Conservation (phyloP, 2,113 vertebrate species). For the Eretmochelys imbricata region DNA sequence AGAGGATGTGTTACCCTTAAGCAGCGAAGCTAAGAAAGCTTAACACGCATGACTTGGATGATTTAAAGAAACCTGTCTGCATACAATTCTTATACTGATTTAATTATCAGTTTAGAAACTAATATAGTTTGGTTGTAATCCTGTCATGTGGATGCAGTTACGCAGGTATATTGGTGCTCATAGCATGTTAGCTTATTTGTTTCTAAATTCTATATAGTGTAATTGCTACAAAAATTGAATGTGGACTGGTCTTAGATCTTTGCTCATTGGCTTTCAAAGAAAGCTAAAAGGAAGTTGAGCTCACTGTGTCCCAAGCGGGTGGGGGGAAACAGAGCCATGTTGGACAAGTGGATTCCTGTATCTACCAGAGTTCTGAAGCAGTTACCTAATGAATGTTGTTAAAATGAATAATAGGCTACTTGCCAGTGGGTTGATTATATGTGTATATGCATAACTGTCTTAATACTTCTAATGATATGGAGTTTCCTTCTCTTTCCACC, state of each 20-base stretch:
- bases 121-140: not conserved
- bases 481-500: not conserved
- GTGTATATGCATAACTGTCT: not conserved
- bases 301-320: not conserved
- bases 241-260: not conserved
- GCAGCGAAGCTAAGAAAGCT: too few species aligned
- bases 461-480: not conserved
- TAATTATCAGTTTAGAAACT: not conserved
- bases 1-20: not conserved
- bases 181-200: not conserved
- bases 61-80: not conserved
- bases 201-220: not conserved
- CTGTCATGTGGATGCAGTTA: not conserved
- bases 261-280: too few species aligned
- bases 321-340: not conserved
- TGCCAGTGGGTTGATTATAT: not conserved
- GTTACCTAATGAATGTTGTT: rapidly evolving
- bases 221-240: not conserved
- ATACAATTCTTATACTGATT: not conserved
- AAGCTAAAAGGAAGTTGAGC: not conserved
- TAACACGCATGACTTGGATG: not conserved
- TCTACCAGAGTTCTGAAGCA: not conserved
- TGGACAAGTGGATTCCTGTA: not conserved
- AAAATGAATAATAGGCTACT: not conserved
- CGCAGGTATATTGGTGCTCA: not conserved